These are phyloP conservation scores for Morphnarchus princeps DNA, from an alignment of 2,113 vertebrate genomes.

Conservation along the genomic window DNA sequence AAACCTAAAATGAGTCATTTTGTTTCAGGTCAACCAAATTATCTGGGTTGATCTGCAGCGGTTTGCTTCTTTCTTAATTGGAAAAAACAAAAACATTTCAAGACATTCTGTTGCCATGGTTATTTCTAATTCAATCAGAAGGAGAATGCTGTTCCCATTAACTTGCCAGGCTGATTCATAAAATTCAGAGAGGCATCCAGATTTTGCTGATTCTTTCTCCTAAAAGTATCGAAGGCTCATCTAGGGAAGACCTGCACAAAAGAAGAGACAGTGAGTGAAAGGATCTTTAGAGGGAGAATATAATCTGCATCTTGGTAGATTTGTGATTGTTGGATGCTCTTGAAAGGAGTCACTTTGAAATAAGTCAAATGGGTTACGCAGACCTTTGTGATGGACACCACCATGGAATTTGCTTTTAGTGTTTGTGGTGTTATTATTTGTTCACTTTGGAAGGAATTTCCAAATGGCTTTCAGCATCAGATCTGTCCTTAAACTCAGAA, in stretches of 20 bases:
- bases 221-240: background rate
- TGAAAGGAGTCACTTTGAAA: background rate
- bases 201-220: background rate
- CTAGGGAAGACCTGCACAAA: background rate
- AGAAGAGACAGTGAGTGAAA: background rate
- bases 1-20: background rate
- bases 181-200: background rate
- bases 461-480: background rate
- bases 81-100: background rate
- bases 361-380: background rate
- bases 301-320: background rate
- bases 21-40: background rate
- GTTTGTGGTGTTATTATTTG: background rate
- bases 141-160: background rate
- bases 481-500: background rate
- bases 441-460: background rate
- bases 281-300: background rate
- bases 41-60: background rate
- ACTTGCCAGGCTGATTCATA: background rate
- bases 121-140: background rate
- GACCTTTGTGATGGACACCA: fast-evolving
- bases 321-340: background rate
- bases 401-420: background rate
- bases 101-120: background rate
- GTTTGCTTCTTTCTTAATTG: background rate